Conservation (phyloP, 2,888 invertebrate genomes). For the Chydorus sphaericus region DNA sequence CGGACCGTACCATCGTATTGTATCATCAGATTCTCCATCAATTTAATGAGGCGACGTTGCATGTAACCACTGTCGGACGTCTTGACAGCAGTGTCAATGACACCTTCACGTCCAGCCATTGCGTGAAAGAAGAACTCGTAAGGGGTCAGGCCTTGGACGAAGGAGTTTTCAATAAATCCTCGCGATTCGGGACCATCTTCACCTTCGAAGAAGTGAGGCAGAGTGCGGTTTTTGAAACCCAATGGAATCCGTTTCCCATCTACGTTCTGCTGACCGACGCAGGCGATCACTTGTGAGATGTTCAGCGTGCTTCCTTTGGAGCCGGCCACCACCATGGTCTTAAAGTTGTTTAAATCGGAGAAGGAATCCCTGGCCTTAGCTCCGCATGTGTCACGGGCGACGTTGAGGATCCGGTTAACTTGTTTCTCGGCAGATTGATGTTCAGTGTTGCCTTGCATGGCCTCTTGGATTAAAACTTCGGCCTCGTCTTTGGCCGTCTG, state of each 20-base stretch:
- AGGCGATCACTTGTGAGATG: conserved; percentile 99
- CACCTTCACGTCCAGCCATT: conserved; percentile 98
- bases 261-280: conserved; percentile 99
- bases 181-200: conserved; percentile 99
- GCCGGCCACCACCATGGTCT: conserved; percentile 99
- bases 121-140: conserved; percentile 99
- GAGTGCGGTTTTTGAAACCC: conserved; percentile 92
- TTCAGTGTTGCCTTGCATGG: conserved; percentile 95
- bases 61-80: conserved; percentile 99
- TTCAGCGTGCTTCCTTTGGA: conserved; percentile 99
- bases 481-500: conserved; percentile 98
- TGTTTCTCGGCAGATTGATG: conserved; percentile 99
- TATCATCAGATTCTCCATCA: conserved; percentile 99
- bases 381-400: conserved; percentile 99
- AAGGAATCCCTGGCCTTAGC: conserved; percentile 97
- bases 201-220: conserved; percentile 99
- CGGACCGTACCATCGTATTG: conserved; percentile 97
- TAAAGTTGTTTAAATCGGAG: conserved; percentile 97
- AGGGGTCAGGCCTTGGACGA: conserved; percentile 95
- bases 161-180: conserved; percentile 99
- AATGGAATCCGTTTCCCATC: conserved; percentile 99
- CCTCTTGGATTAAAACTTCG: conserved; percentile 97
- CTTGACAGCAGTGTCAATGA: conserved; percentile 99
- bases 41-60: conserved; percentile 96
- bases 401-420: conserved; percentile 90